Base-by-base conservation (phyloP, 1,140 invertebrate species). In the Maconellicoccus hirsutus region DNA sequence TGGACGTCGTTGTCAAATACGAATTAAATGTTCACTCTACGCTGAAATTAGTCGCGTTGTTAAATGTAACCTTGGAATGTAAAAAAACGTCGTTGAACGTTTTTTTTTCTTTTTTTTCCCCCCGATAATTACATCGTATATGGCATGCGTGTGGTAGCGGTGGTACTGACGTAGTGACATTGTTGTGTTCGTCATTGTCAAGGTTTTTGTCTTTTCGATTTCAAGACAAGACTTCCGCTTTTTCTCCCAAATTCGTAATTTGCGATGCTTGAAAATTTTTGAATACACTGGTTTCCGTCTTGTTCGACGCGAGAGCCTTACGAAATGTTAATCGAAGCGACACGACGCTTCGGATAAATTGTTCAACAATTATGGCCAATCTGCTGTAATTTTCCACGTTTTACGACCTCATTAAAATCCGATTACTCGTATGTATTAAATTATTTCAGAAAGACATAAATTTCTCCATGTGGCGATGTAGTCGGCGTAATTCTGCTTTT, bases 1-100 rank as follows among this genome's bases (percentile, higher is more conserved):
- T 52, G 42, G 42, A 52, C 42, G 42, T 52, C 42, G 42, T 52
- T 52, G 42, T 52, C 42, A 52, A 52, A 52, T 52, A 52, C 42
- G 42, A 52, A 52, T 52, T 52, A 52, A 52, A 52, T 16, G 42
- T 52, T 52, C 42, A 16, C 42, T 52, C 42, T 52, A 16, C n/a
- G n/a, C 16, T 52, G 42, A 52, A 52, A 52, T 52, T 52, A 52
- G 42, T 52, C 42, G 10, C 42, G 42, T 52, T 52, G 42, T 52
- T 52, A 52, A 52, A 52, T 52, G n/a, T 52, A 52, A 52, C 42
- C 42, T 52, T 52, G 42, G n/a, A 52, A 19, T 19, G 42, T 52
- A 19, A 52, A 52, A n/a, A 52, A 52, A 52, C 42, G 42, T 52
- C 42, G 42, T 52, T 52, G 42, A 52, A 52, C 42, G 42, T 52